A percentile compares a stretch with the other conserved stretches of the same genome.
These are phyloP conservation scores for Hydrocynus forskahlii DNA, from an alignment of 2,797 vertebrate species.

Conservation along the genomic window DNA sequence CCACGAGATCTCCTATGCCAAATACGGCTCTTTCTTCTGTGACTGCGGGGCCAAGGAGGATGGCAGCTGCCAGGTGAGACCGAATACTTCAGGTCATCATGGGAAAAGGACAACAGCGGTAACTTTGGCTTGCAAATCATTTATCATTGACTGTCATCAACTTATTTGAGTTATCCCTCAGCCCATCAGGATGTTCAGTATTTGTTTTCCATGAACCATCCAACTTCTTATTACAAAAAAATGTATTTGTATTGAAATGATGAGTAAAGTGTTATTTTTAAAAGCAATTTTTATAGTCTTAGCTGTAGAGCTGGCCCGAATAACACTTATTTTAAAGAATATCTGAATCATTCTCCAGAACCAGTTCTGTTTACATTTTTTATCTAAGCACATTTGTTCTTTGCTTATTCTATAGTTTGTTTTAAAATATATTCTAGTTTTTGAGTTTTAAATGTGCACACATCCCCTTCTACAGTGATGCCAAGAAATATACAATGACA, in stretches of 20 bases:
- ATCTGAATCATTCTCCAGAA: too few relatives aligned
- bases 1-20: conserved; percentile 99
- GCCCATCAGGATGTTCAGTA: conserved; percentile 71
- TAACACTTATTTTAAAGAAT: too few relatives aligned
- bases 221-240: background rate
- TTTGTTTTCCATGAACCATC: conserved; percentile 35
- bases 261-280: background rate
- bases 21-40: conserved; percentile 99
- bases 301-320: background rate
- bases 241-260: background rate
- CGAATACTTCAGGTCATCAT: conserved; percentile 86
- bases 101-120: conserved; percentile 86
- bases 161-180: conserved; percentile 73
- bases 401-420: too few relatives aligned
- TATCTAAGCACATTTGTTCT: too few relatives aligned
- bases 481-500: too few relatives aligned
- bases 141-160: conserved; percentile 79
- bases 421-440: too few relatives aligned
- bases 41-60: conserved; percentile 99
- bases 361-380: too few relatives aligned
- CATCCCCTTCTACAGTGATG: too few relatives aligned
- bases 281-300: background rate
- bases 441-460: too few relatives aligned
- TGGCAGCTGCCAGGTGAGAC: conserved; percentile 98
- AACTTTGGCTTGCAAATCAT: conserved; percentile 87